A percentile compares a stretch with the other conserved stretches of the same genome.
phyloP scores from a whole-genome alignment of 2,888 invertebrate genomes.

The Odontocerum albicorne region DNA sequence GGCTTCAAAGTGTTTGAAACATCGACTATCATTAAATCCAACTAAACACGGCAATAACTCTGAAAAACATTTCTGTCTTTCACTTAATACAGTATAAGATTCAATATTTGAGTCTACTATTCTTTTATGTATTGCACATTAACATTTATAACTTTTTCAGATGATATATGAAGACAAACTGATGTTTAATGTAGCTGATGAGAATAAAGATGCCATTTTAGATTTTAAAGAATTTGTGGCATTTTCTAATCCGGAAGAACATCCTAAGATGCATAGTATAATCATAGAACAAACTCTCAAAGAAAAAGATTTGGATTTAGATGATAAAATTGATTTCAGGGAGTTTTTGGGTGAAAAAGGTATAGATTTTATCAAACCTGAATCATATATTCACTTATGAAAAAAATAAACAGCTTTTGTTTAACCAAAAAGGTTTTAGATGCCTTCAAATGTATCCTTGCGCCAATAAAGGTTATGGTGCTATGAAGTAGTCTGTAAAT shows the following conservation, averaged over 20 bases:
- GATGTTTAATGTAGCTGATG: constrained; percentile 86
- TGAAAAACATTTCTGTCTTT: too few relatives aligned
- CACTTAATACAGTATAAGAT: background rate
- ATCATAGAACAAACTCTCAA: constrained; percentile 79
- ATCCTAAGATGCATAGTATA: constrained; percentile 80
- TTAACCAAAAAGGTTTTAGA: too few relatives aligned
- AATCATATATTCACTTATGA: too few relatives aligned
- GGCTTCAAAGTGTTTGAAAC: too few relatives aligned
- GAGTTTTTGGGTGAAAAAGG: constrained; percentile 79
- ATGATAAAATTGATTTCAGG: constrained; percentile 82
- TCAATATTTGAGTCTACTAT: constrained; percentile 14
- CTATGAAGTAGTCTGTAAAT: too few relatives aligned
- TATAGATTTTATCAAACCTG: constrained; percentile 42
- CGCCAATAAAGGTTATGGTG: too few relatives aligned
- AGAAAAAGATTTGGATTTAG: constrained; percentile 83
- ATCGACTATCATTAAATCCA: too few relatives aligned
- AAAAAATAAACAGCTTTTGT: too few relatives aligned
- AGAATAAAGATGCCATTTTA: constrained; percentile 76
- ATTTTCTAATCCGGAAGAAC: constrained; percentile 94
- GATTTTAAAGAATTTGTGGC: constrained; percentile 78
- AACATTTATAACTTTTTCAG: constrained; percentile 42
- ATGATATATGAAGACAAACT: constrained; percentile 78
- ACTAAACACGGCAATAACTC: too few relatives aligned
- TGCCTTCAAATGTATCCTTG: too few relatives aligned
- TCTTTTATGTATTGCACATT: background rate